Evolutionary conservation across 2,113 vertebrate genomes (phyloP).

Genomic region (Callorhinus ursinus): DNA sequence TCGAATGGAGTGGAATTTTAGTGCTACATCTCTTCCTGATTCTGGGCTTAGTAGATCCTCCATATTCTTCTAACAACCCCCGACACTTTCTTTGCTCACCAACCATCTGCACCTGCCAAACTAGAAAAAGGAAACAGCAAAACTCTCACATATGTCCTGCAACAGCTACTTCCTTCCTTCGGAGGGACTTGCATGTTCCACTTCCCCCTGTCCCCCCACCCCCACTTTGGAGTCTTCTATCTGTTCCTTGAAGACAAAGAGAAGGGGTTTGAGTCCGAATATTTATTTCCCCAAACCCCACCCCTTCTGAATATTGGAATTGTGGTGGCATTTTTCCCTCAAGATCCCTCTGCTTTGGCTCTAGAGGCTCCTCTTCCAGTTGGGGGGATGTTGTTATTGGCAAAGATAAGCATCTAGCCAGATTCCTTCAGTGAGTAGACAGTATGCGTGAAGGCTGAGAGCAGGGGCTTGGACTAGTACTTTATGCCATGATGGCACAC

Average conservation of each 20-base stretch:
- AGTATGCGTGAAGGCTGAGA: constrained; percentile 85
- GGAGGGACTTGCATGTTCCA: background rate
- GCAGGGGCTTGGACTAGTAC: constrained; percentile 85
- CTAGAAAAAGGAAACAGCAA: background rate
- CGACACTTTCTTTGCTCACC: background rate
- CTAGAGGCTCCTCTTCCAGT: constrained; percentile 37
- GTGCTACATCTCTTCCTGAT: background rate
- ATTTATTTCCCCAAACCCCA: background rate
- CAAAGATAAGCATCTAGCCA: constrained; percentile 91
- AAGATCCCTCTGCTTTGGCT: background rate
- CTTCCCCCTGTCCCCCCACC: too few species aligned
- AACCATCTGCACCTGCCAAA: background rate
- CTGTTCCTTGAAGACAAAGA: background rate
- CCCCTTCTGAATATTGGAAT: background rate
- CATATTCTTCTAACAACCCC: background rate
- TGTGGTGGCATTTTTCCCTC: constrained; percentile 35
- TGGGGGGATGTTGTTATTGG: constrained; percentile 79
- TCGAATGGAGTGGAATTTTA: background rate
- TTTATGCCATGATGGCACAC: constrained; percentile 83
- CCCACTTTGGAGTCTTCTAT: background rate
- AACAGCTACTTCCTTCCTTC: background rate
- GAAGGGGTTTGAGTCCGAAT: background rate
- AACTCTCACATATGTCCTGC: background rate
- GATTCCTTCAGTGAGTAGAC: constrained; percentile 88
- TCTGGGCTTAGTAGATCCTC: background rate